These are phyloP conservation scores for Anarsia innoxiella DNA, from an alignment of 2,888 invertebrate species.

Conservation along the genomic window DNA sequence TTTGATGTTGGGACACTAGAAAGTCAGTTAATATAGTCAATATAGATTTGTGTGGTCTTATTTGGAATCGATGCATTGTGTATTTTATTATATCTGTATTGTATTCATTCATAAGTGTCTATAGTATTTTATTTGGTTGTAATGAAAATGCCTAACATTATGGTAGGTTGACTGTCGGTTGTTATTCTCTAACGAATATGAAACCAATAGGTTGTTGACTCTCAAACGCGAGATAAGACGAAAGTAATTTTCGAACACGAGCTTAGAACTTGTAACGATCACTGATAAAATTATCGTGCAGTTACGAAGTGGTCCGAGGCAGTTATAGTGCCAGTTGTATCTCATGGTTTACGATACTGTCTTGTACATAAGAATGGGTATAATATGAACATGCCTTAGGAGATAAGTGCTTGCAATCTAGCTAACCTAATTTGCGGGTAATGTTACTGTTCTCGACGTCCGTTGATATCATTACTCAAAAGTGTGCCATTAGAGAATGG, in stretches of 20 bases:
- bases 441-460: slow-evolving; percentile 45
- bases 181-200: background rate
- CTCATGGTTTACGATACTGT: slow-evolving; percentile 16
- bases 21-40: too few relatives aligned
- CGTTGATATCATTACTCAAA: slow-evolving; percentile 45
- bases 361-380: slow-evolving; percentile 17
- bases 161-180: too few relatives aligned
- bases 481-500: slow-evolving; percentile 40
- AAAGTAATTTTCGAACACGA: slow-evolving; percentile 10
- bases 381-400: slow-evolving; percentile 30
- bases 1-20: slow-evolving; percentile 49
- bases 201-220: slow-evolving; percentile 7
- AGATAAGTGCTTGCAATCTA: slow-evolving; percentile 54
- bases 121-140: too few relatives aligned
- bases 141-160: too few relatives aligned
- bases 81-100: too few relatives aligned
- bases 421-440: slow-evolving; percentile 56
- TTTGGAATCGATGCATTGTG: too few relatives aligned
- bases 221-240: slow-evolving; percentile 6
- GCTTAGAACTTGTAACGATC: slow-evolving; percentile 8
- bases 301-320: slow-evolving; percentile 7
- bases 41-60: too few relatives aligned
- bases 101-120: too few relatives aligned
- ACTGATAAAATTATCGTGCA: slow-evolving; percentile 10
- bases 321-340: slow-evolving; percentile 12